A percentile compares a stretch with the other conserved stretches of the same genome.
phyloP scores from a whole-genome alignment of 2,797 vertebrate genomes.

The Scomberomorus guttatus region DNA sequence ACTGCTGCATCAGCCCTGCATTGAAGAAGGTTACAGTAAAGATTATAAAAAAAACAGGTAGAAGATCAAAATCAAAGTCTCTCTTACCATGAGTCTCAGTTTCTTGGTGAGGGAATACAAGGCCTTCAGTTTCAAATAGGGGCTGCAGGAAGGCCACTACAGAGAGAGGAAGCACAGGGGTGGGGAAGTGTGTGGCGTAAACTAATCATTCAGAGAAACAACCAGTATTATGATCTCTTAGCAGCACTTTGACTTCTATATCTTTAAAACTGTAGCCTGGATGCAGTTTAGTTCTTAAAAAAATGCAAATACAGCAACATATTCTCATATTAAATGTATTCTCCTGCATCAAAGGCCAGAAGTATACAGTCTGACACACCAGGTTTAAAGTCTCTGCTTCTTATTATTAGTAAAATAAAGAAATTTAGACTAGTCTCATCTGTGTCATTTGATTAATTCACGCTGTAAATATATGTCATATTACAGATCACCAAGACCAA shows the following conservation, averaged over 20 bases:
- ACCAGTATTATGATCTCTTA: slow-evolving; percentile 69
- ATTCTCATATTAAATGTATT: slow-evolving; percentile 19
- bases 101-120: slow-evolving; percentile 86
- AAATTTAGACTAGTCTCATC: background rate
- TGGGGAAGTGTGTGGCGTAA: slow-evolving; percentile 77
- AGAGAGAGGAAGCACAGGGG: slow-evolving; percentile 86
- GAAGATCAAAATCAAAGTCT: slow-evolving; percentile 81
- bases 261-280: slow-evolving; percentile 47
- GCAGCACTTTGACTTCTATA: slow-evolving; percentile 54
- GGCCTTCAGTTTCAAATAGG: slow-evolving; percentile 86
- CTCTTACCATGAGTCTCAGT: slow-evolving; percentile 86
- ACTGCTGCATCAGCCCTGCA: slow-evolving; percentile 59
- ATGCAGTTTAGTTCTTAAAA: slow-evolving; percentile 25
- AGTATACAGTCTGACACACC: background rate
- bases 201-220: slow-evolving; percentile 80
- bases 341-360: slow-evolving; percentile 2
- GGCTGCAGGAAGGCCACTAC: slow-evolving; percentile 87
- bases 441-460: slow-evolving; percentile 10
- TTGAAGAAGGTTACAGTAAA: slow-evolving; percentile 66
- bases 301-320: slow-evolving; percentile 30
- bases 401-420: slow-evolving; percentile 2
- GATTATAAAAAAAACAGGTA: slow-evolving; percentile 60
- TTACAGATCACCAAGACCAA: slow-evolving; percentile 22
- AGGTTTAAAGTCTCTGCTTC: background rate
- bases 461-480: slow-evolving; percentile 12